phyloP scores from a whole-genome alignment of 2,888 invertebrate genomes.

The Coleophora deauratella region DNA sequence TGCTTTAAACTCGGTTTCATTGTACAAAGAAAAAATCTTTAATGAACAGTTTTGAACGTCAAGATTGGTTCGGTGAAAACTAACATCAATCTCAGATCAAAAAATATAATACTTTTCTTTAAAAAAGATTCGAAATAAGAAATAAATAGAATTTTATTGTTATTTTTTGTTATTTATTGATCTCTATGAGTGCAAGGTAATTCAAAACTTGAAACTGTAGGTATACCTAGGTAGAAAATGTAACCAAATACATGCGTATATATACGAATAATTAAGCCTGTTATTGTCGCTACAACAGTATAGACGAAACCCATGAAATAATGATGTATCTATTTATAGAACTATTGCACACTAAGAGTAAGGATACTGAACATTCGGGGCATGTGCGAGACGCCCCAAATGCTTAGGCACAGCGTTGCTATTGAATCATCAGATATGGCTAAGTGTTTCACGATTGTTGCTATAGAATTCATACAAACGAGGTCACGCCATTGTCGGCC shows the following conservation, averaged over 20 bases:
- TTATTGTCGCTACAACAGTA: slow-evolving; percentile 63
- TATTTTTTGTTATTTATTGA: too few relatives aligned
- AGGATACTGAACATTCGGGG: slow-evolving; percentile 2
- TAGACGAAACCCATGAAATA: slow-evolving; percentile 29
- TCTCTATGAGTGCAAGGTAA: too few relatives aligned
- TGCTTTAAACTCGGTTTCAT: too few relatives aligned
- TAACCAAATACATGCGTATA: too few relatives aligned
- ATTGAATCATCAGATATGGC: slow-evolving; percentile 11
- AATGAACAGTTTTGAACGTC: too few relatives aligned
- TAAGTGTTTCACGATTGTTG: slow-evolving; percentile 11
- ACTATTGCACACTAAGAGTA: slow-evolving; percentile 31
- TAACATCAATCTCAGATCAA: too few relatives aligned
- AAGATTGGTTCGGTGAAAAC: too few relatives aligned
- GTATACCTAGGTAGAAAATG: too few relatives aligned
- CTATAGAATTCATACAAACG: slow-evolving; percentile 6
- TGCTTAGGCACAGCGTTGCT: slow-evolving; percentile 19
- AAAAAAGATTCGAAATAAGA: too few relatives aligned
- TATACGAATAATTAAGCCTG: slow-evolving; percentile 24
- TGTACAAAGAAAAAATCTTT: not conserved
- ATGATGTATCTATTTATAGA: slow-evolving; percentile 24
- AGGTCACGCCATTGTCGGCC: slow-evolving; percentile 9
- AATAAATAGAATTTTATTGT: too few relatives aligned
- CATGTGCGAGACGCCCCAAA: slow-evolving; percentile 7
- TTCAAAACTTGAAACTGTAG: too few relatives aligned
- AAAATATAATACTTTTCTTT: too few relatives aligned